Conservation (phyloP, 2,888 invertebrate genomes). For the Sepiola atlantica region DNA sequence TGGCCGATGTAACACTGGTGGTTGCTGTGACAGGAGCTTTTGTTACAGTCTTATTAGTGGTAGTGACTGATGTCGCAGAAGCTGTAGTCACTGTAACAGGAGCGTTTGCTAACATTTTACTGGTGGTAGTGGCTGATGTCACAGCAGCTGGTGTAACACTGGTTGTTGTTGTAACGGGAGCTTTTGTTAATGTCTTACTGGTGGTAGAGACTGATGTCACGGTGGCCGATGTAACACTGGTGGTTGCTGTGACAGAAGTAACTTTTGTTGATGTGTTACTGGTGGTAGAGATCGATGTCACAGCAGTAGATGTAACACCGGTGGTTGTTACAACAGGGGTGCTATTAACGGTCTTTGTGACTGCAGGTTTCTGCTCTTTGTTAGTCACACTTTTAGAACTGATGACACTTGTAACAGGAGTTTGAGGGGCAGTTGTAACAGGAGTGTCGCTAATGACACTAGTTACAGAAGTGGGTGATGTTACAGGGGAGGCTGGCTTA, state of each 20-base stretch:
- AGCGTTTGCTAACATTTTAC: background rate
- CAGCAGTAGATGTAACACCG: background rate
- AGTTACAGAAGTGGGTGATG: background rate
- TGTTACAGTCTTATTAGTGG: background rate
- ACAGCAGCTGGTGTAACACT: background rate
- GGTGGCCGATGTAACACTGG: background rate
- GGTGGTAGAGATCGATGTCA: background rate
- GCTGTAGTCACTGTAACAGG: background rate
- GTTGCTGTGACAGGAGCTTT: background rate
- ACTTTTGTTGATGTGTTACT: background rate
- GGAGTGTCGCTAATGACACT: background rate
- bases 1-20: background rate
- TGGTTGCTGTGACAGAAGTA: background rate
- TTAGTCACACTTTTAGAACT: background rate
- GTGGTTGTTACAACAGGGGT: background rate
- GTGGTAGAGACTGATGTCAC: background rate
- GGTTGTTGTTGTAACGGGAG: background rate
- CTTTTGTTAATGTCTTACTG: background rate
- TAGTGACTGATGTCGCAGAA: background rate
- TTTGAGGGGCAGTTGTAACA: background rate
- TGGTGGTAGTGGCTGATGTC: background rate
- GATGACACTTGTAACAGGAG: background rate
- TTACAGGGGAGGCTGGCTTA: background rate
- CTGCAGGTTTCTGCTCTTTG: background rate
- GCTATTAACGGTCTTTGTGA: background rate